Conservation (phyloP, 2,113 vertebrate species). For the Dolichotis patagonum region DNA sequence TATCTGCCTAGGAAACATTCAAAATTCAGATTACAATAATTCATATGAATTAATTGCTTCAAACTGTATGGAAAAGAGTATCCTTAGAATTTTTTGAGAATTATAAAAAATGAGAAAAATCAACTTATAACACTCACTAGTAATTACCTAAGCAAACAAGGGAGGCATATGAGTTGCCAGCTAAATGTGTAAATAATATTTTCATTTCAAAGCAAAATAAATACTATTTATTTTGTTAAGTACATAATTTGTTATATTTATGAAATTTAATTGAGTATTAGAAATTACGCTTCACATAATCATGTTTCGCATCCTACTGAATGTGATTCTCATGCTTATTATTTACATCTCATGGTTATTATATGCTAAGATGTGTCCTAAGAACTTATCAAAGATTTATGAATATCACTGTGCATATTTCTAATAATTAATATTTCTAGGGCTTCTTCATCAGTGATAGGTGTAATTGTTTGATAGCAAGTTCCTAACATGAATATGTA, state of each 20-base stretch:
- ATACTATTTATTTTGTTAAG: not conserved
- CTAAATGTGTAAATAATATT: not conserved
- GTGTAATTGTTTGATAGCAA: not conserved
- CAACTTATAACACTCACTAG: not conserved
- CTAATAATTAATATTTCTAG: not conserved
- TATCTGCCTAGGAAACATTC: not conserved
- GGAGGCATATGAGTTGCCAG: not conserved
- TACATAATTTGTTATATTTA: not conserved
- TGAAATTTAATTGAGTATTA: not conserved
- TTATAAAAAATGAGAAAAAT: constrained; percentile 30
- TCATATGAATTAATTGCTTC: constrained; percentile 37
- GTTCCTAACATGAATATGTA: not conserved
- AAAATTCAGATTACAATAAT: constrained; percentile 45
- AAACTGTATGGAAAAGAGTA: not conserved
- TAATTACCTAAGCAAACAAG: constrained; percentile 1
- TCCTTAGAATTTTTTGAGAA: not conserved
- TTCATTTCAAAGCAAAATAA: constrained; percentile 14
- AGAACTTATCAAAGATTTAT: not conserved
- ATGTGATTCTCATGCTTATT: not conserved
- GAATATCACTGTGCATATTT: not conserved
- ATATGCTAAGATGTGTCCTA: not conserved
- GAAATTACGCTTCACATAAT: not conserved
- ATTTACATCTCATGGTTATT: not conserved
- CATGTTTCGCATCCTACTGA: not conserved
- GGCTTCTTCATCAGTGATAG: not conserved